Evolutionary conservation across 2,113 vertebrate species (phyloP), one percentile per base, ranked within the genome.

Genomic region (Aspidoscelis tigris): DNA sequence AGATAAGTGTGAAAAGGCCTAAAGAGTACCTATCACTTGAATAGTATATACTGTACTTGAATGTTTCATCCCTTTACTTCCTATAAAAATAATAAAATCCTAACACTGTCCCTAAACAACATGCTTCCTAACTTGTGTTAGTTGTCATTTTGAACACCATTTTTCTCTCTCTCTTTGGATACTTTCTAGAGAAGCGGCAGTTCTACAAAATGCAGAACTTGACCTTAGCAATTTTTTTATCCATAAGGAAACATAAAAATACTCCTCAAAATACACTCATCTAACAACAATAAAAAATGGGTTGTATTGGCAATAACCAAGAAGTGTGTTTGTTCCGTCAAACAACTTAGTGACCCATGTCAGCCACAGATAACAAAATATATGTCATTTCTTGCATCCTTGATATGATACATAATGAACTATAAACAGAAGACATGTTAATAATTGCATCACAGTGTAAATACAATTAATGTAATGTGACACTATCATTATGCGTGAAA

Each of bases 381-480:
- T 88, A 88, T 92, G 90, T 5, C 55, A 83, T 5, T 22, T 14
- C 78, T 90, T 88, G 74, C 33, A 90, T 89, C 81, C 79, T 89
- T 92, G 92, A 90, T 91, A 82, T 72, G 86, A 89, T 86, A 85
- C n/a, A 84, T 81, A 93, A 90, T 90, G 90, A 94, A 55, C 77
- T 90, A 91, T 24, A 66, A 76, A 78, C 82, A 87, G 64, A 89
- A 43, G 80, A 80, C 86, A 82, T 33, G n/a, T 78, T 12, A 88
- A 22, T 26, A 66, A 87, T 76, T 5, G 78, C 47, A 71, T 41
- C 72, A 11, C 87, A 88, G 86, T 83, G 76, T 85, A 89, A 83
- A 82, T 24, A 75, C 53, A 84, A 76, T 65, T 71, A 87, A 50
- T 83, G 14, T 78, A 84, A 83, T 50, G 16, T n/a, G n/a, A 33